Evolutionary conservation across 2,888 invertebrate genomes (phyloP).

Genomic region (Pseudococcus viburni): DNA sequence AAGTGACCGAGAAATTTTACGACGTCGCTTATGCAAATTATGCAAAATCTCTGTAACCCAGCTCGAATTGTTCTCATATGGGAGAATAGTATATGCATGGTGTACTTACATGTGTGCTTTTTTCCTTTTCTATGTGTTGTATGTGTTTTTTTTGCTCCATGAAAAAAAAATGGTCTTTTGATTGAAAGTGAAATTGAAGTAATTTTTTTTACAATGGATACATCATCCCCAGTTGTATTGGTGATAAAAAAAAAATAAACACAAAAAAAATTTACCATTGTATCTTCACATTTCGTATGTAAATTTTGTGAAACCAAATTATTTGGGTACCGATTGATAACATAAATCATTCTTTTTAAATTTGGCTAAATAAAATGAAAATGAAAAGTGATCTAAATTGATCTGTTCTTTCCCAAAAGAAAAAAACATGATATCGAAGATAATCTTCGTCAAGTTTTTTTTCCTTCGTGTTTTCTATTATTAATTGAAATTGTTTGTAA

Average conservation of each 20-base stretch:
- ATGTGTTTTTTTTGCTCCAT: background rate
- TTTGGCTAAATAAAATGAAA: too few species aligned
- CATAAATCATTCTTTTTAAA: too few species aligned
- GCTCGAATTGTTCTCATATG: slow-evolving; percentile 39
- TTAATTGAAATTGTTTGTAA: slow-evolving; percentile 24
- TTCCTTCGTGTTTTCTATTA: background rate
- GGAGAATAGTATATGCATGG: background rate
- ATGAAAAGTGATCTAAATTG: slow-evolving; percentile 1
- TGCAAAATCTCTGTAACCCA: slow-evolving; percentile 28
- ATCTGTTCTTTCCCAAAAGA: too few species aligned
- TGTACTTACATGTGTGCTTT: slow-evolving; percentile 24
- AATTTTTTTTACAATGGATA: too few species aligned
- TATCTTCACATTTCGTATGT: too few species aligned
- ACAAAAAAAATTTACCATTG: too few species aligned
- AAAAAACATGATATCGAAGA: background rate
- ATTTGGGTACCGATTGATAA: too few species aligned
- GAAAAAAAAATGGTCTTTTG: background rate
- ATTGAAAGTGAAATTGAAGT: slow-evolving; percentile 26
- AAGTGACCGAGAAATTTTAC: slow-evolving; percentile 55
- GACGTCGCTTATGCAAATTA: slow-evolving; percentile 54
- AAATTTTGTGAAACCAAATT: too few species aligned
- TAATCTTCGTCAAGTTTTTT: background rate
- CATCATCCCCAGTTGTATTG: too few species aligned
- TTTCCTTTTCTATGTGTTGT: background rate
- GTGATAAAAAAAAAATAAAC: too few species aligned